A percentile compares a stretch with the other conserved stretches of the same genome.
These are phyloP conservation scores for Bucco capensis DNA, from an alignment of 2,113 vertebrate species.

Conservation along the genomic window DNA sequence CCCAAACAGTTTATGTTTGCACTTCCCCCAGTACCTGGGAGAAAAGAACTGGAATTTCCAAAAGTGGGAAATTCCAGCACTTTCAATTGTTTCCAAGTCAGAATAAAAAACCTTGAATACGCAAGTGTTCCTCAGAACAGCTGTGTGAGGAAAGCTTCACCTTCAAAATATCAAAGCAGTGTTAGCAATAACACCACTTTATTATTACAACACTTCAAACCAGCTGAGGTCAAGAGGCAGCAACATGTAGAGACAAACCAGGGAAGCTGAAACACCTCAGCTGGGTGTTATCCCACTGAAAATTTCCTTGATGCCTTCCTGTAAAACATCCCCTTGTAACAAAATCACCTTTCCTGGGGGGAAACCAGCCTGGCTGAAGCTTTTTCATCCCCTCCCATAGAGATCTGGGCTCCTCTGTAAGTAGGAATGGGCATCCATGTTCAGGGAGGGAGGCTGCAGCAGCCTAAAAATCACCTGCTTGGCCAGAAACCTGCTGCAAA, in stretches of 20 bases:
- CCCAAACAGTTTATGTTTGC: constrained; percentile 33
- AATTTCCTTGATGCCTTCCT: constrained; percentile 14
- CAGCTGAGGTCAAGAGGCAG: constrained; percentile 3
- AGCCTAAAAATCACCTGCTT: background rate
- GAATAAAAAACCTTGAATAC: constrained; percentile 32
- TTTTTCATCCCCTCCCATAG: background rate
- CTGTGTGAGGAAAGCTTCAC: constrained; percentile 10
- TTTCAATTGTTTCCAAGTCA: constrained; percentile 64
- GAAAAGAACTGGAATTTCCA: constrained; percentile 58
- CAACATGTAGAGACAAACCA: constrained; percentile 48
- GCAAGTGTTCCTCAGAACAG: constrained; percentile 25
- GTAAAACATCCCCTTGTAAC: background rate
- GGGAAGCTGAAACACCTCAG: background rate
- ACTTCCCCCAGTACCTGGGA: background rate
- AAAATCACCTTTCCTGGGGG: background rate
- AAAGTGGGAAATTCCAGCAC: constrained; percentile 59
- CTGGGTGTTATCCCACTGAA: constrained; percentile 6
- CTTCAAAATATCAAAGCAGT: constrained; percentile 41
- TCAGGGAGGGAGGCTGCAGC: background rate
- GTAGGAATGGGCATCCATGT: background rate
- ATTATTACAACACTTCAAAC: constrained; percentile 33
- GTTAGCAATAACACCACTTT: background rate
- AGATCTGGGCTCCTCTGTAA: background rate
- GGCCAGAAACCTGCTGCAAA: background rate
- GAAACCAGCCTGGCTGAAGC: background rate